These are phyloP conservation scores for Aspidoscelis tigris DNA, from an alignment of 2,113 vertebrate species.

Conservation along the genomic window DNA sequence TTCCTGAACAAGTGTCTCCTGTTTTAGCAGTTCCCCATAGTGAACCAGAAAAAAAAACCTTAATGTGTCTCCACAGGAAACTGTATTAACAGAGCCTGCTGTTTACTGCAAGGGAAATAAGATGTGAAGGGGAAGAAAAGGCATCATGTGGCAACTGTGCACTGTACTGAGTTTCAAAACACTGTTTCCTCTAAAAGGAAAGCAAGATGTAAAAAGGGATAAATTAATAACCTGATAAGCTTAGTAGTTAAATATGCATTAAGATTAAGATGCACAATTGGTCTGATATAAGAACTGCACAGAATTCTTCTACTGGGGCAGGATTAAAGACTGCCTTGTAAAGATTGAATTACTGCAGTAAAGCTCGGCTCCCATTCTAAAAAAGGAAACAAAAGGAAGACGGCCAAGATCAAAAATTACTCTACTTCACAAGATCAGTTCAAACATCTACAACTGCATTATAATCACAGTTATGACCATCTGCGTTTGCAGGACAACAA, in stretches of 20 bases:
- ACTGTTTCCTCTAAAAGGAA: not conserved
- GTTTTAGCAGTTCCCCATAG: not conserved
- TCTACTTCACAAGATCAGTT: not conserved
- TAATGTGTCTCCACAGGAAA: conserved; percentile 12
- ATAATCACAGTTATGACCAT: not conserved
- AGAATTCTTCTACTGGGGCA: too few species aligned
- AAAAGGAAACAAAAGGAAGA: not conserved
- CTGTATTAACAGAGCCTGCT: not conserved
- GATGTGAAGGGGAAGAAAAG: too few species aligned
- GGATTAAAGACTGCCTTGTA: not conserved
- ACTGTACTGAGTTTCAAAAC: not conserved
- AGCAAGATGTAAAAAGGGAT: not conserved
- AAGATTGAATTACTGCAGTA: not conserved
- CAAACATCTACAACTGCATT: not conserved
- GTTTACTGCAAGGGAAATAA: not conserved
- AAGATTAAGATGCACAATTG: not conserved
- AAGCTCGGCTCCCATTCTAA: not conserved
- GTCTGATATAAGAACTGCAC: not conserved
- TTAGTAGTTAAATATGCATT: not conserved
- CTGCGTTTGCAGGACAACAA: not conserved
- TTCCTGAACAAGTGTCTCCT: not conserved
- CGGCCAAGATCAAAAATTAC: not conserved
- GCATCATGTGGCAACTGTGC: not conserved
- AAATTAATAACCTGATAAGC: not conserved
- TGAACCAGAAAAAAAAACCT: not conserved